Evolutionary conservation across 2,113 vertebrate genomes (phyloP).

Genomic region (Chlorodrepanis virens): DNA sequence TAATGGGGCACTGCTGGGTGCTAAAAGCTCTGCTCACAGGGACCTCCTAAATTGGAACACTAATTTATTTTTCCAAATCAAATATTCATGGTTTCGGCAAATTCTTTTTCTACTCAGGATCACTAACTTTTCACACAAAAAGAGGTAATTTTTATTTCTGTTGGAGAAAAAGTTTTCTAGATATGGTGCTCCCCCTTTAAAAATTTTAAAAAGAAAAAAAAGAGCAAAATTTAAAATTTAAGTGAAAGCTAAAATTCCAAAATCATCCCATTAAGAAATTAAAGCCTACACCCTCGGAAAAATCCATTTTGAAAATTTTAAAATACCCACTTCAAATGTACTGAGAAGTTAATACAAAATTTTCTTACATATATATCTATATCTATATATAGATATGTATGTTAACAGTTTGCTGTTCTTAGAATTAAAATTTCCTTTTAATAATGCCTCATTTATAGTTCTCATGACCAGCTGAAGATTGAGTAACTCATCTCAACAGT

Average conservation of each 20-base stretch:
- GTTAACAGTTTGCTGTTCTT: neutral
- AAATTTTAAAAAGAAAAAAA: rapidly evolving
- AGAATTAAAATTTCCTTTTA: neutral
- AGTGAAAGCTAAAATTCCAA: neutral
- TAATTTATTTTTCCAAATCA: neutral
- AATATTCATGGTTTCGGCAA: neutral
- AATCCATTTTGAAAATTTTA: neutral
- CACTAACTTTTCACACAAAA: neutral
- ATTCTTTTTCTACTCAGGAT: neutral
- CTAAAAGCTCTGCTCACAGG: neutral
- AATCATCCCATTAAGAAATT: neutral
- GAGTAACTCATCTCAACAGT: neutral
- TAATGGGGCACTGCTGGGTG: neutral
- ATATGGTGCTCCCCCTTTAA: neutral
- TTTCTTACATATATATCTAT: neutral
- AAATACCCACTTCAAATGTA: neutral
- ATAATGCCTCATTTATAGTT: neutral
- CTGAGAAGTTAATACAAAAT: neutral
- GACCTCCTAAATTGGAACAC: neutral
- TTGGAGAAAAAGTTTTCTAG: neutral
- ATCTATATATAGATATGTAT: too few species aligned
- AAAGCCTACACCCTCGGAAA: neutral
- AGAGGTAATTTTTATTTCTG: neutral
- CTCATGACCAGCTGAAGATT: neutral
- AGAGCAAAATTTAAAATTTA: neutral